phyloP scores from a whole-genome alignment of 2,113 vertebrate genomes.

The Stigmatopora nigra region DNA sequence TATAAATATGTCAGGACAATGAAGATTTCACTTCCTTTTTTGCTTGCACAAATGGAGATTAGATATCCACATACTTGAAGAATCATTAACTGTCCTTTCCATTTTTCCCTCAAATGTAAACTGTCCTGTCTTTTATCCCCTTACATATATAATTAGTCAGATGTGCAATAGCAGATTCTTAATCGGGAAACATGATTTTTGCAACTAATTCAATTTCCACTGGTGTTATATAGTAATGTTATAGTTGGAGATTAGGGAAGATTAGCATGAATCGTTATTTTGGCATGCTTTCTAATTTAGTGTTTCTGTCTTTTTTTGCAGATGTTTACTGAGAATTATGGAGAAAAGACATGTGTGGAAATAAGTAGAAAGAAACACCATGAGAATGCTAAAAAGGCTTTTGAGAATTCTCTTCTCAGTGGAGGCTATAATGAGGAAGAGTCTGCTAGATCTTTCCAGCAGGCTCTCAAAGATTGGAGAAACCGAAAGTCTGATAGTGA shows the following conservation, averaged over 20 bases:
- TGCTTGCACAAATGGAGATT: slow-evolving; percentile 2
- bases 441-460: slow-evolving; percentile 74
- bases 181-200: slow-evolving; percentile 13
- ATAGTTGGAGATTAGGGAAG: neutral
- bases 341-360: slow-evolving; percentile 21
- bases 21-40: slow-evolving; percentile 1
- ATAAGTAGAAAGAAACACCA: slow-evolving; percentile 25
- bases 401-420: slow-evolving; percentile 47
- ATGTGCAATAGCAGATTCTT: slow-evolving; percentile 1
- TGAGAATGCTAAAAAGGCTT: slow-evolving; percentile 6
- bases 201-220: slow-evolving; percentile 1
- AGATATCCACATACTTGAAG: slow-evolving; percentile 1
- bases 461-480: slow-evolving; percentile 75
- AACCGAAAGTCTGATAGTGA: slow-evolving; percentile 50
- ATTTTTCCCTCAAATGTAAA: neutral
- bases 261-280: neutral
- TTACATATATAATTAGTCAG: slow-evolving; percentile 9
- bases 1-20: neutral
- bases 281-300: slow-evolving; percentile 4
- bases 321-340: slow-evolving; percentile 56
- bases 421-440: slow-evolving; percentile 72
- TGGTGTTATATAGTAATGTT: neutral
- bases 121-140: neutral
- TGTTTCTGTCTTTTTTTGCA: slow-evolving; percentile 23
- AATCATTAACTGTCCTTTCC: slow-evolving; percentile 10